These are phyloP conservation scores for Chaenocephalus aceratus DNA, from an alignment of 2,113 vertebrate genomes.

Conservation along the genomic window DNA sequence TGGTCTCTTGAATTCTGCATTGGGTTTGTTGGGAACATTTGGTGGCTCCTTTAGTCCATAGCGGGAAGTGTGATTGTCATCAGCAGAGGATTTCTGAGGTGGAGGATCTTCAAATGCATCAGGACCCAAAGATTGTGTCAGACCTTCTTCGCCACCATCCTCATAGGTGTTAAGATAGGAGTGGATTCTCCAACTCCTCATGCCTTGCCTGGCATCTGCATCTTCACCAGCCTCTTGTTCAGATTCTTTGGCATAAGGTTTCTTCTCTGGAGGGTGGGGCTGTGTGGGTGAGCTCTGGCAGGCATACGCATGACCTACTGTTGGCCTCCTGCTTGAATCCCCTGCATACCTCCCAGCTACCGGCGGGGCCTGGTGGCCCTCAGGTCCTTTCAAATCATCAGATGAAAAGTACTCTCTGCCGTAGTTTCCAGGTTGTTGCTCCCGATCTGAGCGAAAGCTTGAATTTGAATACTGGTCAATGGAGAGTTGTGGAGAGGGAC, in stretches of 20 bases:
- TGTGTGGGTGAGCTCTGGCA: conserved; percentile 91
- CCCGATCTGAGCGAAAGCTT: conserved; percentile 85
- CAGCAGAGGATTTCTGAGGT: conserved; percentile 58
- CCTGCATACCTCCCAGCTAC: conserved; percentile 84
- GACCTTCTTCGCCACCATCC: conserved; percentile 87
- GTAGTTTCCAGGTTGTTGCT: conserved; percentile 79
- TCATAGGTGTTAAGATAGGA: conserved; percentile 92
- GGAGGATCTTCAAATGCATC: conserved; percentile 87
- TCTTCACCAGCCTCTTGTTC: conserved; percentile 82
- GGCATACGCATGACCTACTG: conserved; percentile 90
- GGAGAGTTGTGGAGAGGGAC: conserved; percentile 79
- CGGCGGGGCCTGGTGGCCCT: conserved; percentile 79
- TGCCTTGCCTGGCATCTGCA: conserved; percentile 80
- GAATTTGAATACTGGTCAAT: conserved; percentile 88
- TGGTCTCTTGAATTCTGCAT: conserved; percentile 73
- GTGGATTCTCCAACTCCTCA: conserved; percentile 93
- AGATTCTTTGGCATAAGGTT: conserved; percentile 56
- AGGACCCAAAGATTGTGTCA: conserved; percentile 82
- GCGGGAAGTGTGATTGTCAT: conserved; percentile 67
- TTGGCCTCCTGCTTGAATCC: conserved; percentile 82
- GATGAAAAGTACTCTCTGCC: conserved; percentile 89
- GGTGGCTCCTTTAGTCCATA: conserved; percentile 81
- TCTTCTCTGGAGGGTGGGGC: conserved; percentile 81
- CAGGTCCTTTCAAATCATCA: conserved; percentile 88
- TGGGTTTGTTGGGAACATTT: conserved; percentile 79